Evolutionary conservation across 2,888 invertebrate species (phyloP).

Genomic region (Yponomeuta cagnagella): DNA sequence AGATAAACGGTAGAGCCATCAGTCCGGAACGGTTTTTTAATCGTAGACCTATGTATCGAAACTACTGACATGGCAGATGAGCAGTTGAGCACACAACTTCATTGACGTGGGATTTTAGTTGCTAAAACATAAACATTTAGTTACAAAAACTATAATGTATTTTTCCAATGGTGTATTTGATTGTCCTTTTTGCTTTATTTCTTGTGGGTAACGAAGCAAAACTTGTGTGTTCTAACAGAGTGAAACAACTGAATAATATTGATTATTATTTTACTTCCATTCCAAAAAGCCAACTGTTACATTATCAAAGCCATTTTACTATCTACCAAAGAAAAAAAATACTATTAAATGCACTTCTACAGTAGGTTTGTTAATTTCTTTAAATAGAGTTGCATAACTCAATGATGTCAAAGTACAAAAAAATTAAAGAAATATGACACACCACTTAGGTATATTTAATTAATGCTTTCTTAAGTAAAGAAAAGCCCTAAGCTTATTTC

Average conservation of each 20-base stretch:
- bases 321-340: slow-evolving; percentile 36
- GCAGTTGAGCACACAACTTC: too few relatives aligned
- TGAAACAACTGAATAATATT: slow-evolving; percentile 17
- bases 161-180: too few relatives aligned
- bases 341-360: slow-evolving; percentile 57
- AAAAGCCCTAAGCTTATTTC: slow-evolving; percentile 37
- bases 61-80: too few relatives aligned
- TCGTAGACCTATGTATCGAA: too few relatives aligned
- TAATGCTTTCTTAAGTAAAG: slow-evolving; percentile 40
- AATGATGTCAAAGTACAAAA: slow-evolving; percentile 18
- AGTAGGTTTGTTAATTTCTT: slow-evolving; percentile 55
- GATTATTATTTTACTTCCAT: slow-evolving; percentile 58
- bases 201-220: too few relatives aligned
- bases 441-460: slow-evolving; percentile 45
- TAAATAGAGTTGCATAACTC: slow-evolving; percentile 36
- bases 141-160: too few relatives aligned
- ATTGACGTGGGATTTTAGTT: too few relatives aligned
- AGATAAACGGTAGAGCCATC: too few relatives aligned
- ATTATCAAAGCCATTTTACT: slow-evolving; percentile 33
- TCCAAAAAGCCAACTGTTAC: slow-evolving; percentile 67
- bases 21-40: too few relatives aligned
- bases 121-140: too few relatives aligned
- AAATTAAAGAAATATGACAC: slow-evolving; percentile 70
- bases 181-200: too few relatives aligned
- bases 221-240: neutral